Percentiles rank a stretch among this genome's conserved stretches.
Evolutionary conservation across 2,113 vertebrate genomes (phyloP).

Genomic region (Seriola rivoliana): DNA sequence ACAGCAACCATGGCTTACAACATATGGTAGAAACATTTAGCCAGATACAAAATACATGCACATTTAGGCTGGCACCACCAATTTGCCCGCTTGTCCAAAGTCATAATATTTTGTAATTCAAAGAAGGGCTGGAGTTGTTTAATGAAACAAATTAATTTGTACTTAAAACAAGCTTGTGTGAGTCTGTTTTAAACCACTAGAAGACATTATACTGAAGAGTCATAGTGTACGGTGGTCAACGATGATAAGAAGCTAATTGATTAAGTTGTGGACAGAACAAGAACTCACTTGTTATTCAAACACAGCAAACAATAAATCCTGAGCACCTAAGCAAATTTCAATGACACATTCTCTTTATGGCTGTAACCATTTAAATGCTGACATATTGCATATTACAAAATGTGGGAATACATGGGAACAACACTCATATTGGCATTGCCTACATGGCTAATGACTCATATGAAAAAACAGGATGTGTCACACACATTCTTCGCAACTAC

Average conservation of each 20-base stretch:
- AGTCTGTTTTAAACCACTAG: neutral
- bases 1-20: neutral
- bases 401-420: neutral
- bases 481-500: neutral
- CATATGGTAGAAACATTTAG: neutral
- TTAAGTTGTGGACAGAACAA: too few relatives aligned
- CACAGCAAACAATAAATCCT: neutral
- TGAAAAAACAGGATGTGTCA: neutral
- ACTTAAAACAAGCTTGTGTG: neutral
- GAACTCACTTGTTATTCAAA: neutral
- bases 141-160: neutral
- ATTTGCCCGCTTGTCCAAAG: neutral
- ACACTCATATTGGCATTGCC: conserved; percentile 7
- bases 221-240: neutral
- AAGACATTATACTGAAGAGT: neutral
- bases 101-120: neutral
- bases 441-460: conserved; percentile 17
- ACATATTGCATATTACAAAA: conserved; percentile 13
- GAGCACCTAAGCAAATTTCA: neutral
- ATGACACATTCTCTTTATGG: neutral
- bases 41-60: neutral
- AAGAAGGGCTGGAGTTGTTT: neutral
- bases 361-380: conserved; percentile 1
- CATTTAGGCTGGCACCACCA: neutral
- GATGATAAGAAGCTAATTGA: neutral